Evolutionary conservation across 2,888 invertebrate species (phyloP), one percentile per base, ranked within the genome.

Genomic region (Parnassius apollo): DNA sequence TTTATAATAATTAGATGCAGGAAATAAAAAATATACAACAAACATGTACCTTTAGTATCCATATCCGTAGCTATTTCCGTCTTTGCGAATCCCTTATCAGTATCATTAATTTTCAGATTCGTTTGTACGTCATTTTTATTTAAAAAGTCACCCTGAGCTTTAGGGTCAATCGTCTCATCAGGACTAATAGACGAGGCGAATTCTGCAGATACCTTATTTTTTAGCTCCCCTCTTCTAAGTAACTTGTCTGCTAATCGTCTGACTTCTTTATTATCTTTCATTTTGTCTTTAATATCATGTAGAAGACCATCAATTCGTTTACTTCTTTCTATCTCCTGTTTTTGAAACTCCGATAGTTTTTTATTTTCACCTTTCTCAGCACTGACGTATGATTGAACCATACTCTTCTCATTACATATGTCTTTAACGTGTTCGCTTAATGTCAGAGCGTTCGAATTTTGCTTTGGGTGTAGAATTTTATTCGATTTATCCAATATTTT

Each of bases 191-290:
- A 11, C 12, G 11, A 13, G 13, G n/a, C 46, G 12, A 46, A 13
- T 57, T 59, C 70, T 57, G 69, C 49, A 42, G 74, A 57, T 57
- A 61, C 55, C 46, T 78, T 85, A 49, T 76, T 81, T 50, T 72
- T 82, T 50, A 60, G 70, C 35, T 86, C 87, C 68, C 86, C 86
- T 66, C 85, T 78, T 65, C 78, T 76, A 9, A 91, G 68, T 63
- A 91, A 73, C 68, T 78, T 90, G 70, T 91, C 83, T 9, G 91
- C 89, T 7, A 89, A 68, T 61, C 80, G 75, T 48, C 87, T 70
- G 4, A 91, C 89, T 60, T 91, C 90, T 70, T 86, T 81, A 65
- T 90, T 91, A 68, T 87, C 88, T 63, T 86, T 90, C 89, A 90
- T 89, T 66, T 86, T 88, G 60, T 83, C 86, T 73, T 91, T 88